These are phyloP conservation scores for Eumeta japonica DNA, from an alignment of 1,140 invertebrate genomes.

Conservation along the genomic window DNA sequence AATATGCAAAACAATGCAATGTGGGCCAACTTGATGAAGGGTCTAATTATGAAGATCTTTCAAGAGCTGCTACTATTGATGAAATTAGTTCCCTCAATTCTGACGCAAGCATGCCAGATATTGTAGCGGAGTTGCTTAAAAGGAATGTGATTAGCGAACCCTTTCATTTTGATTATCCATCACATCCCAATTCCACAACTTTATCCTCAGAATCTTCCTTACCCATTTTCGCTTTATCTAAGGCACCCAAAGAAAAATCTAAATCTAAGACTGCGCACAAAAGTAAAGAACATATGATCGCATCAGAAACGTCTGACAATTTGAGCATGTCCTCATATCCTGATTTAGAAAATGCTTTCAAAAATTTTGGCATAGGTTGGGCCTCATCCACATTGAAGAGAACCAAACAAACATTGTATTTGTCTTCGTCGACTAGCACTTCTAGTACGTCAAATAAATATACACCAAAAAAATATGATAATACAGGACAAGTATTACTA, in stretches of 20 bases:
- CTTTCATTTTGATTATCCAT: constrained; percentile 38
- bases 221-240: constrained; percentile 37
- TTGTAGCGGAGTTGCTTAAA: constrained; percentile 47
- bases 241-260: constrained; percentile 25
- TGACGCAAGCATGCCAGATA: constrained; percentile 49
- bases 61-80: constrained; percentile 27
- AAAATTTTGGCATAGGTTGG: constrained; percentile 64
- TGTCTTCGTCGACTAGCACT: constrained; percentile 64
- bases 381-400: constrained; percentile 66
- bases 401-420: constrained; percentile 63
- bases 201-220: constrained; percentile 41
- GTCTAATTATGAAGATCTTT: constrained; percentile 26
- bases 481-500: constrained; percentile 21
- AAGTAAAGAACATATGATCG: constrained; percentile 28
- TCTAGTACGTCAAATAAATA: constrained; percentile 38
- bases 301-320: constrained; percentile 40
- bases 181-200: constrained; percentile 39
- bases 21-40: constrained; percentile 29
- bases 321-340: constrained; percentile 48
- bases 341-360: constrained; percentile 61
- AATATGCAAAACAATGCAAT: constrained; percentile 43
- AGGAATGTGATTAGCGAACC: constrained; percentile 46
- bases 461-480: constrained; percentile 28
- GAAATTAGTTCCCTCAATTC: constrained; percentile 43
- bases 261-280: constrained; percentile 16